These are phyloP conservation scores for Corythoichthys intestinalis DNA, from an alignment of 2,113 vertebrate genomes.

Conservation along the genomic window DNA sequence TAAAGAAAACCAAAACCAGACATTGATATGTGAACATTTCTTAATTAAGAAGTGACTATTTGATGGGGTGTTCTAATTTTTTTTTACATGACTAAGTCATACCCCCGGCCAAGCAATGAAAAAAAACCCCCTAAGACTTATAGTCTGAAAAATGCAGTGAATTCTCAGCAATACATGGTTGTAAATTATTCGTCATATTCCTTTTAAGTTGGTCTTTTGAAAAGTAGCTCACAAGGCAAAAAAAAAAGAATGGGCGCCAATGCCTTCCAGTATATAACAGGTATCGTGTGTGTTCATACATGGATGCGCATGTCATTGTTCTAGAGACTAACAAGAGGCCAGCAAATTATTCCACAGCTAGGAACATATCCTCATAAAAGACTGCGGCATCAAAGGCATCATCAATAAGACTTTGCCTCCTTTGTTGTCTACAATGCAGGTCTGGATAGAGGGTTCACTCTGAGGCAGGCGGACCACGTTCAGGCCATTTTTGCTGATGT, in stretches of 20 bases:
- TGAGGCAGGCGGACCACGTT: conserved; percentile 72
- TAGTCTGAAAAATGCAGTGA: too few species aligned
- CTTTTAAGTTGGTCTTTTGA: too few species aligned
- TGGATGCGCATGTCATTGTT: conserved; percentile 32
- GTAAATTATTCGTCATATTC: too few species aligned
- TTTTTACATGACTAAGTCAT: too few species aligned
- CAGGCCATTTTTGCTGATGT: conserved; percentile 70
- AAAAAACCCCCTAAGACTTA: too few species aligned
- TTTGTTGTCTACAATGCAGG: conserved; percentile 54
- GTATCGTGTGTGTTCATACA: conserved; percentile 21
- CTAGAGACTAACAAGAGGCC: conserved; percentile 52
- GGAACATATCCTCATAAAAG: conserved; percentile 49
- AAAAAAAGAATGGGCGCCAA: not conserved
- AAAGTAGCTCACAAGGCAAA: too few species aligned
- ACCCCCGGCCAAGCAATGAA: too few species aligned
- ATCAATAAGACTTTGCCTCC: conserved; percentile 47
- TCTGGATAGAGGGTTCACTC: conserved; percentile 56
- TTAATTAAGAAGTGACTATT: too few species aligned
- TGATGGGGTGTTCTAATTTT: too few species aligned
- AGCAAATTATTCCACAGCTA: conserved; percentile 37
- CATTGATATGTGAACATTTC: too few species aligned
- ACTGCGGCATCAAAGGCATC: conserved; percentile 55
- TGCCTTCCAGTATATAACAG: conserved; percentile 7
- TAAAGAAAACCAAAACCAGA: too few species aligned
- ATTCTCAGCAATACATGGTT: too few species aligned